Evolutionary conservation across 2,888 invertebrate species (phyloP).

Genomic region (Microctonus brassicae): DNA sequence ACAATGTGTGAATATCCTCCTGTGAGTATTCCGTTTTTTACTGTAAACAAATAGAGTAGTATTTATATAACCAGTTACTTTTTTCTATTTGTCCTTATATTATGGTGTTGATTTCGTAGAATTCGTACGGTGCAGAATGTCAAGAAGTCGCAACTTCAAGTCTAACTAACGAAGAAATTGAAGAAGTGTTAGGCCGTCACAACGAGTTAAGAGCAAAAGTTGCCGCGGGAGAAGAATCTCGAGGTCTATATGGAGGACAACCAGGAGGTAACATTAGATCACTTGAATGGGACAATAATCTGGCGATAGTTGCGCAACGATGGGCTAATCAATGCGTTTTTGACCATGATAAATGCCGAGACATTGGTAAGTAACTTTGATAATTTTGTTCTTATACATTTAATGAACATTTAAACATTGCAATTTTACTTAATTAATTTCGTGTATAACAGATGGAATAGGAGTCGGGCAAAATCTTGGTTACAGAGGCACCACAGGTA

Average conservation of each 20-base stretch:
- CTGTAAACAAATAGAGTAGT: neutral
- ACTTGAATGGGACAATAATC: slow-evolving; percentile 52
- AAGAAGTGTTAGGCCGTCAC: slow-evolving; percentile 40
- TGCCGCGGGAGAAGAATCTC: slow-evolving; percentile 45
- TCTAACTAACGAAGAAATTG: slow-evolving; percentile 28
- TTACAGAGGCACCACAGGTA: neutral
- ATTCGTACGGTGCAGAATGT: neutral
- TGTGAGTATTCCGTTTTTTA: neutral
- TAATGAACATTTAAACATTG: neutral
- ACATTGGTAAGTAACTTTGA: slow-evolving; percentile 43
- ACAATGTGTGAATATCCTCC: too few species aligned
- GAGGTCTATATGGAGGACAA: slow-evolving; percentile 51
- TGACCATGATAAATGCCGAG: slow-evolving; percentile 65
- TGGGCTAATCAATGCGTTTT: slow-evolving; percentile 69
- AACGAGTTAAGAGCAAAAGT: slow-evolving; percentile 44
- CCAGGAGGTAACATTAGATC: slow-evolving; percentile 41
- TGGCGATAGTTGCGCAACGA: slow-evolving; percentile 63
- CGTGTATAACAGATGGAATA: slow-evolving; percentile 28
- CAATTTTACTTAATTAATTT: neutral
- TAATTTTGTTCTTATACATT: neutral
- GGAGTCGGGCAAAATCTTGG: slow-evolving; percentile 47
- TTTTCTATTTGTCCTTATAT: neutral
- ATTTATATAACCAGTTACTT: too few species aligned
- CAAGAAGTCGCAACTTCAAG: slow-evolving; percentile 42
- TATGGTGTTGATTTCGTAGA: neutral